Evolutionary conservation across 2,888 invertebrate species (phyloP).

Genomic region (Mechanitis messenoides): DNA sequence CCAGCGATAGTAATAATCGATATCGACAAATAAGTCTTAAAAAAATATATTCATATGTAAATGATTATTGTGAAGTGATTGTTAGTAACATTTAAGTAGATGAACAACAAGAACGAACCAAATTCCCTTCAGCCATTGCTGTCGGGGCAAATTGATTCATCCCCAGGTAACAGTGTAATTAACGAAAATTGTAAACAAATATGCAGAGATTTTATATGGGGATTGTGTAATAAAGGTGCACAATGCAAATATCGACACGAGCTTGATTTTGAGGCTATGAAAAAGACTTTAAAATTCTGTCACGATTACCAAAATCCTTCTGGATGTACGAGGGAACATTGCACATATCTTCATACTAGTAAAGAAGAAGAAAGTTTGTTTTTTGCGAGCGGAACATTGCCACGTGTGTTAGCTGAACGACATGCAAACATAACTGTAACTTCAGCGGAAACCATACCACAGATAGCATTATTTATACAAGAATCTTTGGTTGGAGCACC

Average conservation of each 20-base stretch:
- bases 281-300: conserved; percentile 56
- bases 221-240: conserved; percentile 50
- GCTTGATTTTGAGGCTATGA: conserved; percentile 54
- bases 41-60: too few relatives aligned
- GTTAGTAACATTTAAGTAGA: conserved; percentile 31
- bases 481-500: conserved; percentile 31
- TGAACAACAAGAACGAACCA: conserved; percentile 44
- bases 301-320: conserved; percentile 61
- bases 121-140: conserved; percentile 53
- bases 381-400: conserved; percentile 46
- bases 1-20: too few relatives aligned
- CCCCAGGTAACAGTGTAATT: conserved; percentile 32
- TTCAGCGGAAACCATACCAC: conserved; percentile 35
- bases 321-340: conserved; percentile 52
- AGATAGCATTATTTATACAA: conserved; percentile 37
- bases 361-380: conserved; percentile 57
- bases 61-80: background rate
- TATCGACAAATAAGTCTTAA: too few relatives aligned
- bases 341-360: conserved; percentile 55
- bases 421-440: conserved; percentile 44
- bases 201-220: conserved; percentile 62
- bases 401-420: conserved; percentile 50
- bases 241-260: conserved; percentile 56
- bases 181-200: conserved; percentile 34
- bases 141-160: conserved; percentile 38